Conservation (phyloP, 2,797 vertebrate species). For the Tragopan temminckii region DNA sequence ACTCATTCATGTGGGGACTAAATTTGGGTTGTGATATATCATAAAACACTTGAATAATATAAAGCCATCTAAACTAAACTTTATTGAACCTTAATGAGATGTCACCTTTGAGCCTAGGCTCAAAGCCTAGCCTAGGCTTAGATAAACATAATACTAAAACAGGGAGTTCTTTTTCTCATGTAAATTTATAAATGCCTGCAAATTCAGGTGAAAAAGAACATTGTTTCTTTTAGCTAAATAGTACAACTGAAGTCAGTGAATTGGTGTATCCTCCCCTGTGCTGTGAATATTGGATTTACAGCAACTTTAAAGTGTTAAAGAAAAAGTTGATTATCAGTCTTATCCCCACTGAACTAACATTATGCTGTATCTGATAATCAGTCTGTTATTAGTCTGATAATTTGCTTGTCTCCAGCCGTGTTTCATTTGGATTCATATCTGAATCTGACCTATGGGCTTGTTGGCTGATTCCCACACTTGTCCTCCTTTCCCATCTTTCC, state of each 20-base stretch:
- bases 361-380: background rate
- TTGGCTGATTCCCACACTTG: background rate
- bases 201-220: slow-evolving; percentile 13
- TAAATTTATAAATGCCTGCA: background rate
- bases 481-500: background rate
- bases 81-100: background rate
- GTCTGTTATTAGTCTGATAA: background rate
- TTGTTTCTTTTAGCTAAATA: background rate
- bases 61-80: background rate
- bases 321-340: background rate
- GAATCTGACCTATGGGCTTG: background rate
- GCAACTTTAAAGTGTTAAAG: background rate
- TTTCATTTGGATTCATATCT: background rate
- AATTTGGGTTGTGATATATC: background rate
- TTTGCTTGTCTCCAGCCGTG: background rate
- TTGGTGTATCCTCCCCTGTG: background rate
- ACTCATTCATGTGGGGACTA: background rate
- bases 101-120: background rate
- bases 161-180: background rate
- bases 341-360: background rate
- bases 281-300: background rate
- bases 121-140: too few species aligned
- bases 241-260: background rate
- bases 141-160: background rate
- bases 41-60: background rate